Conservation (phyloP, 37 sponge, comb jelly and placozoan species). For the Eunapius fragilis region DNA sequence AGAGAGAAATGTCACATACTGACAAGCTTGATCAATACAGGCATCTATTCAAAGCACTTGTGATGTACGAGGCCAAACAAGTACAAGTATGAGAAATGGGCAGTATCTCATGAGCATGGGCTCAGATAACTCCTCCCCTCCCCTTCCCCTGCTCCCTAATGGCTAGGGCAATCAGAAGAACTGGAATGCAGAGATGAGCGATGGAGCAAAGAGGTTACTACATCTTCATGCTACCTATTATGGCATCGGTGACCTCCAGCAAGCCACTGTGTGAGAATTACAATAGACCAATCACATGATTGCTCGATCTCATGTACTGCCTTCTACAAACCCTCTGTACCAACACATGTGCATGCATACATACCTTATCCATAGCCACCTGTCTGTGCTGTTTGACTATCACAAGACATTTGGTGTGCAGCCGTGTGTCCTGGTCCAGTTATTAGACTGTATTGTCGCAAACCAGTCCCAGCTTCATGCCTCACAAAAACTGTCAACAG, state of each 20-base stretch:
- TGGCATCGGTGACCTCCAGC: conserved; percentile 39
- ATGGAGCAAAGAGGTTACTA: conserved; percentile 22
- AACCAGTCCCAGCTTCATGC: neutral
- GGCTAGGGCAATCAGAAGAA: neutral
- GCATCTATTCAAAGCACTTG: conserved; percentile 1
- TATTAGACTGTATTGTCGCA: neutral
- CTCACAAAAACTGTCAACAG: neutral
- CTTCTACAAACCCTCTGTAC: neutral
- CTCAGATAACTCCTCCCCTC: no score
- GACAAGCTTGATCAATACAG: neutral
- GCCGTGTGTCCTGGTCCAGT: neutral
- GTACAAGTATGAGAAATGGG: neutral
- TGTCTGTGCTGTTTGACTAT: conserved; percentile 43
- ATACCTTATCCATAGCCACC: conserved; percentile 26
- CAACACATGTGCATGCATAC: no score
- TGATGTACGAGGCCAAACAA: neutral
- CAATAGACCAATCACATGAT: neutral
- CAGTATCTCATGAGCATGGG: no score
- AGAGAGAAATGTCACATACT: neutral
- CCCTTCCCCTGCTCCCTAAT: no score
- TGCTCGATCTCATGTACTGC: neutral
- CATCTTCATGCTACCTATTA: conserved; percentile 36
- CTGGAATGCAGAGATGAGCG: conserved; percentile 29
- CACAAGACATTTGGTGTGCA: conserved; percentile 45
- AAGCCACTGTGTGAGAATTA: conserved; percentile 33